phyloP scores from a whole-genome alignment of 1,140 invertebrate species.

The Luehdorfia chinensis region DNA sequence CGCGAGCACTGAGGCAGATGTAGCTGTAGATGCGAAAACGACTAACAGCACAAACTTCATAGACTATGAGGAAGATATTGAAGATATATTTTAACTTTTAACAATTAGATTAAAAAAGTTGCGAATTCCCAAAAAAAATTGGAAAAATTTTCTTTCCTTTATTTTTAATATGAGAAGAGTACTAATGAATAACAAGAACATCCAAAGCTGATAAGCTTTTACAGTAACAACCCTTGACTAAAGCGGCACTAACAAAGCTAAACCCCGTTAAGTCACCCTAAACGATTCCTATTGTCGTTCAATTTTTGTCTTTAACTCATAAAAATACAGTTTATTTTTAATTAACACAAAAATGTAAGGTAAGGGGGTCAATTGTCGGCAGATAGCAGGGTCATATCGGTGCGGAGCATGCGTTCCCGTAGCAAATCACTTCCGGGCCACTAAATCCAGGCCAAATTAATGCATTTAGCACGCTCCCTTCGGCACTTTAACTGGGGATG shows the following conservation, averaged over 20 bases:
- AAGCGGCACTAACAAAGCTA: conserved; percentile 40
- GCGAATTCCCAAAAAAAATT: not conserved
- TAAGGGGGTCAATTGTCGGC: conserved; percentile 47
- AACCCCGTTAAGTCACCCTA: conserved; percentile 44
- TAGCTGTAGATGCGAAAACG: too few relatives aligned
- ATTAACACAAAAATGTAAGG: conserved; percentile 39
- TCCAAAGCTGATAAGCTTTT: conserved; percentile 44
- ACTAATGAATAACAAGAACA: conserved; percentile 26
- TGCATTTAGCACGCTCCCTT: conserved; percentile 71
- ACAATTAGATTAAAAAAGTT: too few relatives aligned
- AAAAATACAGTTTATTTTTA: conserved; percentile 45
- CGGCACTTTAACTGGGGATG: conserved; percentile 57
- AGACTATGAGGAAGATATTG: too few relatives aligned
- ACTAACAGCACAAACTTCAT: too few relatives aligned
- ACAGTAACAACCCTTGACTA: conserved; percentile 46
- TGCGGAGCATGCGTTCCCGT: conserved; percentile 63
- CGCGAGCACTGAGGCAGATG: too few relatives aligned
- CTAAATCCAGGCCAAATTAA: conserved; percentile 75
- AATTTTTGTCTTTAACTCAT: conserved; percentile 33
- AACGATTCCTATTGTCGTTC: conserved; percentile 21
- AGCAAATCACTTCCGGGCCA: conserved; percentile 75
- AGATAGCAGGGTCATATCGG: conserved; percentile 57
- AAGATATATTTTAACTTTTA: too few relatives aligned
- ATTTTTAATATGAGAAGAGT: not conserved
- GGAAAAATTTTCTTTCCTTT: not conserved